phyloP scores from a whole-genome alignment of 2,888 invertebrate genomes.

The Acrobasis suavella region DNA sequence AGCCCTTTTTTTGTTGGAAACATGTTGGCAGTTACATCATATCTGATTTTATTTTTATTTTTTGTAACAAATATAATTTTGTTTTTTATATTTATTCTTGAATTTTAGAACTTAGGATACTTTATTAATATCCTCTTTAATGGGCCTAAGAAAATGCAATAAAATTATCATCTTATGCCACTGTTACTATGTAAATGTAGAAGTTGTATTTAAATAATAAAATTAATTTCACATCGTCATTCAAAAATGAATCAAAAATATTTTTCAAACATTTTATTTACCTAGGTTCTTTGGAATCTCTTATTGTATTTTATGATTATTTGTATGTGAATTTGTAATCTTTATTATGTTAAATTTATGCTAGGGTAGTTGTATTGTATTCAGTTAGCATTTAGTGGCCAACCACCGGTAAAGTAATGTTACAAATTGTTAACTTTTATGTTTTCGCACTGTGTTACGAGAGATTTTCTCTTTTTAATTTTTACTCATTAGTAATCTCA shows the following conservation, averaged over 20 bases:
- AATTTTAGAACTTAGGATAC: constrained; percentile 22
- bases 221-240: constrained; percentile 12
- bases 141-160: constrained; percentile 30
- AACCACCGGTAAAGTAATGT: constrained; percentile 35
- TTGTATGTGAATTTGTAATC: constrained; percentile 5
- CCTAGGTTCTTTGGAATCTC: constrained; percentile 46
- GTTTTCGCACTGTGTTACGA: constrained; percentile 32
- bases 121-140: constrained; percentile 24
- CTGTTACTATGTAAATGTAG: not conserved
- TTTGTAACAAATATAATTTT: not conserved
- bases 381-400: constrained; percentile 38
- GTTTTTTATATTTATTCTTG: constrained; percentile 17
- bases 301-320: constrained; percentile 12
- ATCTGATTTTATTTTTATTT: not conserved
- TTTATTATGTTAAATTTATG: constrained; percentile 20
- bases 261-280: constrained; percentile 13
- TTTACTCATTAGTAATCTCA: constrained; percentile 68
- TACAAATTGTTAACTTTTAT: constrained; percentile 36
- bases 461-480: constrained; percentile 36
- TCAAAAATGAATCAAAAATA: not conserved
- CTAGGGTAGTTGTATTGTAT: constrained; percentile 25
- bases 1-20: not conserved
- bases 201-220: not conserved
- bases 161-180: constrained; percentile 26
- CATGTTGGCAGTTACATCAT: not conserved